Percentiles rank a stretch among this genome's conserved stretches.
These are phyloP conservation scores for Spheniscus humboldti DNA, from an alignment of 2,797 vertebrate genomes.

Conservation along the genomic window DNA sequence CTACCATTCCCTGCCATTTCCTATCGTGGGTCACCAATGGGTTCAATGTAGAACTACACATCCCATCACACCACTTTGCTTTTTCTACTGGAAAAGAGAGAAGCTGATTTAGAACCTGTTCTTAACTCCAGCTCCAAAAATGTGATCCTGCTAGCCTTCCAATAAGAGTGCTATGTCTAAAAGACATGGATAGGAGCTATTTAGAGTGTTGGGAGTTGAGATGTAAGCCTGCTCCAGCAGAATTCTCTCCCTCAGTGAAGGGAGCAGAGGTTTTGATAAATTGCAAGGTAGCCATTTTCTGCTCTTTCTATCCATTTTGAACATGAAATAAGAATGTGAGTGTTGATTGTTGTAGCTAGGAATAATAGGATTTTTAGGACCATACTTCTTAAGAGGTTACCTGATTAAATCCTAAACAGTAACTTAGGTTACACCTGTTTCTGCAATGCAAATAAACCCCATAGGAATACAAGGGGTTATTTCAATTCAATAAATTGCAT, in stretches of 20 bases:
- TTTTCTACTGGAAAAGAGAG: not conserved
- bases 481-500: not conserved
- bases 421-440: not conserved
- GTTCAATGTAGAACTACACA: not conserved
- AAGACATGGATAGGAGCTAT: not conserved
- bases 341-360: not conserved
- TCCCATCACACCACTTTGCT: fast-evolving
- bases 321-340: not conserved
- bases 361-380: not conserved
- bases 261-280: not conserved
- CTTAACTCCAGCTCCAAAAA: not conserved
- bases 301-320: not conserved
- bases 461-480: not conserved
- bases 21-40: not conserved
- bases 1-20: not conserved
- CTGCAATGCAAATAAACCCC: not conserved
- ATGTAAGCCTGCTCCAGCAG: not conserved
- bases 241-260: not conserved
- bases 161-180: not conserved
- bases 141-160: not conserved
- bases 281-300: not conserved
- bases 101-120: not conserved
- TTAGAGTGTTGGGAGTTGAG: not conserved
- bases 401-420: not conserved
- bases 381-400: not conserved